These are phyloP conservation scores for Tetragnatha versicolor DNA, from an alignment of 1,140 invertebrate species.

Conservation along the genomic window DNA sequence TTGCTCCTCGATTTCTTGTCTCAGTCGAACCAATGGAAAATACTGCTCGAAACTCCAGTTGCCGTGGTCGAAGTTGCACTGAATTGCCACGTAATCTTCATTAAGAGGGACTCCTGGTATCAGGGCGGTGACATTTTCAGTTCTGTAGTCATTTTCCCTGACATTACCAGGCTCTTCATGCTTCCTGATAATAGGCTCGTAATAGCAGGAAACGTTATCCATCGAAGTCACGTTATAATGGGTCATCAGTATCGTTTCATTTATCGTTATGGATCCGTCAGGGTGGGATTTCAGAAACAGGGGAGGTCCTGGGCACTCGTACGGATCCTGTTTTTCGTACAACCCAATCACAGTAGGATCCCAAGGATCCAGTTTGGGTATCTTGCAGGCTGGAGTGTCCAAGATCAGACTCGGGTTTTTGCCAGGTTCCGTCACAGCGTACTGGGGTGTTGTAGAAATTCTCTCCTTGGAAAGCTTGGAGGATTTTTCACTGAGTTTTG, in stretches of 20 bases:
- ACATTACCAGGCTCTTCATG: not conserved
- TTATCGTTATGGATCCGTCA: slow-evolving; percentile 12
- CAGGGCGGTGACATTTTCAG: not conserved
- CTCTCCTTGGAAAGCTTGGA: not conserved
- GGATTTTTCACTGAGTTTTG: not conserved
- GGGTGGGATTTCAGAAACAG: slow-evolving; percentile 60
- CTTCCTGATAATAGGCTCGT: not conserved
- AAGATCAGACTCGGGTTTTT: slow-evolving; percentile 65
- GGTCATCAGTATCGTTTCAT: slow-evolving; percentile 6
- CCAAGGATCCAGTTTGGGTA: slow-evolving; percentile 77
- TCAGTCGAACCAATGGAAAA: slow-evolving; percentile 29
- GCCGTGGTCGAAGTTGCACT: not conserved
- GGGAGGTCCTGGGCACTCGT: slow-evolving; percentile 67
- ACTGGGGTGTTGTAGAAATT: not conserved
- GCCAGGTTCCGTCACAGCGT: not conserved
- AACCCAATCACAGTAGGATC: slow-evolving; percentile 73
- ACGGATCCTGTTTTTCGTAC: slow-evolving; percentile 69
- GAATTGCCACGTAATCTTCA: slow-evolving; percentile 17
- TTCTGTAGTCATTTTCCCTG: slow-evolving; percentile 27
- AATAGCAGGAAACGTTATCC: not conserved
- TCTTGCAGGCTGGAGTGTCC: slow-evolving; percentile 77
- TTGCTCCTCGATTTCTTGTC: slow-evolving; percentile 10
- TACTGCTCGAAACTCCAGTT: slow-evolving; percentile 8
- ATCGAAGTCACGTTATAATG: not conserved
- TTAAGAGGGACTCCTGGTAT: slow-evolving; percentile 21